These are phyloP conservation scores for Aradus depressus DNA, from an alignment of 2,888 invertebrate genomes.

Conservation along the genomic window DNA sequence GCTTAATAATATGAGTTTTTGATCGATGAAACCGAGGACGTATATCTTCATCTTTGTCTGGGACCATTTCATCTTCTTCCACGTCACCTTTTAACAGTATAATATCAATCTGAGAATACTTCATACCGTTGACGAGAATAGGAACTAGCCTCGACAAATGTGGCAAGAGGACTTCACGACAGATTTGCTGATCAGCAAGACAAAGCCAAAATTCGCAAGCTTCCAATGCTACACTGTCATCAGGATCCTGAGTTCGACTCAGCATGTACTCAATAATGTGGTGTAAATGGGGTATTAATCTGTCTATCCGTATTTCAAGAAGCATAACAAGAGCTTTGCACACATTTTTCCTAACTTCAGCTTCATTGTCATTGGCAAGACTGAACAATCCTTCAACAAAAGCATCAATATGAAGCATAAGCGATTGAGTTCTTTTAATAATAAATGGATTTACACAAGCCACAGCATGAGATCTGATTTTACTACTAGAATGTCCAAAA, in stretches of 20 bases:
- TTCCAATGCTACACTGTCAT: constrained; percentile 93
- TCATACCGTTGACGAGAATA: constrained; percentile 90
- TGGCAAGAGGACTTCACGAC: constrained; percentile 77
- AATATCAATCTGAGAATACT: constrained; percentile 94
- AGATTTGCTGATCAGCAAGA: constrained; percentile 81
- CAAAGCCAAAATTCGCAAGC: constrained; percentile 99
- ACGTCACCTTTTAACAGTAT: constrained; percentile 88
- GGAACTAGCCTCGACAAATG: constrained; percentile 80
- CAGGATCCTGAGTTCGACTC: constrained; percentile 81
- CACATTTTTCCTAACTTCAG: constrained; percentile 81
- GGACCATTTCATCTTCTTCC: constrained; percentile 92
- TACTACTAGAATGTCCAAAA: constrained; percentile 85
- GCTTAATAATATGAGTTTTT: constrained; percentile 72
- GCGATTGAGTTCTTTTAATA: constrained; percentile 79
- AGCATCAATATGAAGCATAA: constrained; percentile 87
- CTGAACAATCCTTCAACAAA: constrained; percentile 51
- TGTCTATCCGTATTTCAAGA: constrained; percentile 88
- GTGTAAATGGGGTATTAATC: constrained; percentile 87
- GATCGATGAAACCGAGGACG: constrained; percentile 94
- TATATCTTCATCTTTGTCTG: constrained; percentile 95
- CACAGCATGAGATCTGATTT: constrained; percentile 86
- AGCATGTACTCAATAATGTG: constrained; percentile 97
- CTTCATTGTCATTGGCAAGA: constrained; percentile 17
- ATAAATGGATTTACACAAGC: constrained; percentile 98
- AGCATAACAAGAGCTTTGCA: constrained; percentile 93